Conservation (phyloP, 1,140 invertebrate genomes). For the Drosophila equinoxialis region DNA sequence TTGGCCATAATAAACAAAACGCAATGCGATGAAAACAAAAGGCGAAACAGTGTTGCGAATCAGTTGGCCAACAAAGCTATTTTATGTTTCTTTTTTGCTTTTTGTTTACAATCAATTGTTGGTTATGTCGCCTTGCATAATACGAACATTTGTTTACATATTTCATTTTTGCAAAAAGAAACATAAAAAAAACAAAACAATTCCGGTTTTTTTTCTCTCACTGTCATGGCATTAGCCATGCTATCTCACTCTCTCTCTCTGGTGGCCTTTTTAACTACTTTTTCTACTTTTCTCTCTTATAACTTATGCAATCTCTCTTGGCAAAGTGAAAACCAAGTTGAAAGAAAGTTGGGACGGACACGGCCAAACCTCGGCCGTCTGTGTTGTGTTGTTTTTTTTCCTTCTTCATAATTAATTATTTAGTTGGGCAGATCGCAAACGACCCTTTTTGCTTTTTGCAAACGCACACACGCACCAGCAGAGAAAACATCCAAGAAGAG, state of each 20-base stretch:
- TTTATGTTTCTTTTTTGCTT: slow-evolving; percentile 29
- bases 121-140: slow-evolving; percentile 63
- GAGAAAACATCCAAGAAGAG: slow-evolving; percentile 47
- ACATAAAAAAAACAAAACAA: slow-evolving; percentile 20
- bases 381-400: no score
- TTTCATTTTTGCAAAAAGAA: slow-evolving; percentile 32
- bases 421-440: slow-evolving; percentile 65
- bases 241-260: slow-evolving; percentile 20
- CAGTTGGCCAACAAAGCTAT: slow-evolving; percentile 50
- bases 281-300: slow-evolving; percentile 5
- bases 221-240: slow-evolving; percentile 9
- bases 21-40: slow-evolving; percentile 28
- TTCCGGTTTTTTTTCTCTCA: slow-evolving; percentile 62
- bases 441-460: background rate
- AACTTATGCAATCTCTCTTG: slow-evolving; percentile 68
- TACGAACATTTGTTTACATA: slow-evolving; percentile 20
- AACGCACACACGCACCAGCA: background rate
- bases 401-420: slow-evolving; percentile 1
- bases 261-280: slow-evolving; percentile 4
- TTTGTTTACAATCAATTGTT: slow-evolving; percentile 34
- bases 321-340: slow-evolving; percentile 58
- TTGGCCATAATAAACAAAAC: slow-evolving; percentile 45
- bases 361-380: background rate
- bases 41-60: slow-evolving; percentile 60
- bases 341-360: slow-evolving; percentile 47